Percentiles rank a stretch among this genome's conserved stretches.
Conservation (phyloP, 2,113 vertebrate species). For the Cinclus mexicanus region DNA sequence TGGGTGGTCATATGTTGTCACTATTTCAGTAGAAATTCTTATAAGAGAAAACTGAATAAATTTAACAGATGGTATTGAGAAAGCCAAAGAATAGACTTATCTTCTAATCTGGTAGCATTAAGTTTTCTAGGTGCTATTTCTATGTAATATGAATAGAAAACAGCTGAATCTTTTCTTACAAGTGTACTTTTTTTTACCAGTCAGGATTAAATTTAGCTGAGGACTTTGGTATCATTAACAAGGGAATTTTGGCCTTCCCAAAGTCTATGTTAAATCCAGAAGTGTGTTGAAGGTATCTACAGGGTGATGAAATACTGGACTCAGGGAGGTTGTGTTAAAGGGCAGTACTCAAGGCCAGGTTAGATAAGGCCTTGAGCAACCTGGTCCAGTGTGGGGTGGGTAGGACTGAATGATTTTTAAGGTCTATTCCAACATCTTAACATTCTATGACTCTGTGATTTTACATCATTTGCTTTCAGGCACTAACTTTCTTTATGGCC, state of each 20-base stretch:
- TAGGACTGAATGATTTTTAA: background rate
- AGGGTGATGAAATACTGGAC: too few species aligned
- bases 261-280: background rate
- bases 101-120: background rate
- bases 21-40: background rate
- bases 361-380: background rate
- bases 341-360: background rate
- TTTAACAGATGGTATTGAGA: background rate
- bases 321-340: background rate
- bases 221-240: background rate
- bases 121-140: background rate
- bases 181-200: background rate
- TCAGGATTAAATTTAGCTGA: background rate
- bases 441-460: background rate
- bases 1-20: background rate
- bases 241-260: background rate
- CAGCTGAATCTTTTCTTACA: background rate
- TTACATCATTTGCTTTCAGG: background rate
- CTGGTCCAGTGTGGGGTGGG: fast-evolving
- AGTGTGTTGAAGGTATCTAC: background rate
- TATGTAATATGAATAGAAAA: background rate
- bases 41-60: background rate
- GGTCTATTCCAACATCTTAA: background rate
- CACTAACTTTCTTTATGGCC: background rate
- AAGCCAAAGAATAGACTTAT: background rate